These are phyloP conservation scores for Oophaga sylvatica DNA, from an alignment of 2,797 vertebrate species.

Conservation along the genomic window DNA sequence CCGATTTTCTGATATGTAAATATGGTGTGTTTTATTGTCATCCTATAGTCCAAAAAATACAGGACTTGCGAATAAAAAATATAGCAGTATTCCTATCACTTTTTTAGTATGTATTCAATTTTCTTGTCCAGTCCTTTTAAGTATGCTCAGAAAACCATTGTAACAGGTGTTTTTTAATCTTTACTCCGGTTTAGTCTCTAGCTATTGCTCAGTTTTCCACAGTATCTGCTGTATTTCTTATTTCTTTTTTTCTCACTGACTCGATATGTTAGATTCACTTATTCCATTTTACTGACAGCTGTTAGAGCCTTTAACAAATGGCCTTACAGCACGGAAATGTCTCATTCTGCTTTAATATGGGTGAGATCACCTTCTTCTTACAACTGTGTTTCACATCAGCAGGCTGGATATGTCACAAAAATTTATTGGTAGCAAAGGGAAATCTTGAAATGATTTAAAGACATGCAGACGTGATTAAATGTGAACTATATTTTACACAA, in stretches of 20 bases:
- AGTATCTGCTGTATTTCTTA: neutral
- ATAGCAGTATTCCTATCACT: neutral
- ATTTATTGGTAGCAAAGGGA: slow-evolving; percentile 6
- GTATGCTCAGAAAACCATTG: neutral
- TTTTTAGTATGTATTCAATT: neutral
- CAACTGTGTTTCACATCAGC: slow-evolving; percentile 15
- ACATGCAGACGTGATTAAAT: slow-evolving; percentile 18
- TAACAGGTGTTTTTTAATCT: neutral
- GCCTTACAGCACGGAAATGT: neutral
- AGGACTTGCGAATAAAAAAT: neutral
- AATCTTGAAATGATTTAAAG: slow-evolving; percentile 13
- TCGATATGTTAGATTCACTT: slow-evolving; percentile 1
- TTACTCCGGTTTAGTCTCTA: neutral
- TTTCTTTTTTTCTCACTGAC: neutral
- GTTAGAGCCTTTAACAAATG: slow-evolving; percentile 18
- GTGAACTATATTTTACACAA: neutral
- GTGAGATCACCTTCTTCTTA: slow-evolving; percentile 15
- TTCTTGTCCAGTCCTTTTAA: neutral
- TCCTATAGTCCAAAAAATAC: too few species aligned
- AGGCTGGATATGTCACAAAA: slow-evolving; percentile 22
- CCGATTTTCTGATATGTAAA: too few species aligned
- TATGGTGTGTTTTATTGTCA: too few species aligned
- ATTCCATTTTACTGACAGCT: slow-evolving; percentile 38
- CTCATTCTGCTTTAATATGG: slow-evolving; percentile 25
- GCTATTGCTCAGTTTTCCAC: neutral